These are phyloP conservation scores for Lagodon rhomboides DNA, from an alignment of 2,797 vertebrate species.

Conservation along the genomic window DNA sequence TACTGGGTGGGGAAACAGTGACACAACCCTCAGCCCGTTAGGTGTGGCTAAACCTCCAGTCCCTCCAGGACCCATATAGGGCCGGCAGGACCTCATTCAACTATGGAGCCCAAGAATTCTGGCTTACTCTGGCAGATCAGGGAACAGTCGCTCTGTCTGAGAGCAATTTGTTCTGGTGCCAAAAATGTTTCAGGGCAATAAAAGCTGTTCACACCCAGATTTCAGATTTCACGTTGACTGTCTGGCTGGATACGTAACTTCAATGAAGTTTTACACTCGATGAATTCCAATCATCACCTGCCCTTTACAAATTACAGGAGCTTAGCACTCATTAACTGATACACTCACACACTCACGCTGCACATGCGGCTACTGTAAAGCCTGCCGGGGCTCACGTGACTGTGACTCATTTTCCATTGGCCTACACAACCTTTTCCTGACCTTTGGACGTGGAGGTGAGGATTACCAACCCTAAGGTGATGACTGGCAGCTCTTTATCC, in stretches of 20 bases:
- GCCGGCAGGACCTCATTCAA: slow-evolving; percentile 16
- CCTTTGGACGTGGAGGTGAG: slow-evolving; percentile 63
- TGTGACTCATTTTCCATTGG: slow-evolving; percentile 82
- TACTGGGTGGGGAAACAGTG: slow-evolving; percentile 25
- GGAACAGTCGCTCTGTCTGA: slow-evolving; percentile 26
- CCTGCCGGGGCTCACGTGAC: slow-evolving; percentile 60
- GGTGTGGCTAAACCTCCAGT: background rate
- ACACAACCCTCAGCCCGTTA: slow-evolving; percentile 11
- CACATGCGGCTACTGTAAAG: slow-evolving; percentile 54
- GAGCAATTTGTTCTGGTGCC: slow-evolving; percentile 25
- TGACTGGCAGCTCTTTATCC: slow-evolving; percentile 67
- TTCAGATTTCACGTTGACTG: slow-evolving; percentile 24
- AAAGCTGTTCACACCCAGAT: slow-evolving; percentile 23
- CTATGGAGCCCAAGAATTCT: slow-evolving; percentile 40
- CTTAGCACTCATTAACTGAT: slow-evolving; percentile 63
- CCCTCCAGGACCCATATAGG: background rate
- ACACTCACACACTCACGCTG: slow-evolving; percentile 44
- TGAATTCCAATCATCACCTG: slow-evolving; percentile 26
- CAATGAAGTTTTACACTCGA: slow-evolving; percentile 20
- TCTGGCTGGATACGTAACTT: background rate
- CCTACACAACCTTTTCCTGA: slow-evolving; percentile 63
- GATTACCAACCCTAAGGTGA: slow-evolving; percentile 71
- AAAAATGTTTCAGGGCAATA: slow-evolving; percentile 8
- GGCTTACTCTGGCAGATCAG: slow-evolving; percentile 59
- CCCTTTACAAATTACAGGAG: slow-evolving; percentile 57